Conservation (phyloP, 2,888 invertebrate genomes). For the Creontiades dilutus region DNA sequence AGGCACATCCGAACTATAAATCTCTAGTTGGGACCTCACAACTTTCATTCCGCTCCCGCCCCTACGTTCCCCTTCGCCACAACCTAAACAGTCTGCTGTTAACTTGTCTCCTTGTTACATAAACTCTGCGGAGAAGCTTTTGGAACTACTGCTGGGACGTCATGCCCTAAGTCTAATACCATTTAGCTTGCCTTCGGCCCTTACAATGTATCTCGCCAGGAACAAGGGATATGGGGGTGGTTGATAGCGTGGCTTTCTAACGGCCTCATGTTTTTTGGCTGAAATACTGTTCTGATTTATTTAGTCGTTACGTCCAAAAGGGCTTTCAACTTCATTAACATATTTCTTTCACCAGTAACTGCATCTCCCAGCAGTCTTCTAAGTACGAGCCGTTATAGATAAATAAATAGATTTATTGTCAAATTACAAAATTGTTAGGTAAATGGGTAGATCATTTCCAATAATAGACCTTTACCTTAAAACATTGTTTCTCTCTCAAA, state of each 20-base stretch:
- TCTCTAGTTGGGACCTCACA: conserved; percentile 49
- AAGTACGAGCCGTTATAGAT: no score
- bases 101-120: conserved; percentile 52
- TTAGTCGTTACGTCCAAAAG: no score
- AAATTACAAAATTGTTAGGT: no score
- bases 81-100: conserved; percentile 47
- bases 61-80: not conserved
- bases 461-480: no score
- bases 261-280: no score
- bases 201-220: not conserved
- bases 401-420: no score
- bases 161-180: conserved; percentile 21
- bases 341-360: no score
- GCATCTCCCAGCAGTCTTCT: no score
- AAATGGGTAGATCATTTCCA: no score
- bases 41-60: conserved; percentile 54
- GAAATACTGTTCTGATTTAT: no score
- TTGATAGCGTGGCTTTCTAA: not conserved
- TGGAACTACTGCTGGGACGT: conserved; percentile 12
- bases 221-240: not conserved
- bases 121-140: conserved; percentile 29
- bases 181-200: not conserved
- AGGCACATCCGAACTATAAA: conserved; percentile 68
- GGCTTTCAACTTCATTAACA: no score
- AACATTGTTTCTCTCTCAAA: no score